Percentiles rank a stretch among this genome's conserved stretches.
phyloP scores from a whole-genome alignment of 2,113 vertebrate species.

The Leptobrachium ailaonicum region DNA sequence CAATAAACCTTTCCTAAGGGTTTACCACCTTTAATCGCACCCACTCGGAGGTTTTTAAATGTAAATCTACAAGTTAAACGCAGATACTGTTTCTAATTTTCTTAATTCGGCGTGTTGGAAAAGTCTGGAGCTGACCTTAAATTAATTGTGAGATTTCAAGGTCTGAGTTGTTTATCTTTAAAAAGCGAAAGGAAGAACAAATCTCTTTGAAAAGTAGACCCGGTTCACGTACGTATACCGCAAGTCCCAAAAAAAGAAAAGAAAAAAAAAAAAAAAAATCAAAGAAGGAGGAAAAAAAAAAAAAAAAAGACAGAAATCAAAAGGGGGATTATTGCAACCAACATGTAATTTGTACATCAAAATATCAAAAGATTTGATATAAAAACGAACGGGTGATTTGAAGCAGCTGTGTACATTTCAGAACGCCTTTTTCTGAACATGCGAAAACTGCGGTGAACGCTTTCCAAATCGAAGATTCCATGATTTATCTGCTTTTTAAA shows the following conservation, averaged over 20 bases:
- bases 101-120: conserved; percentile 52
- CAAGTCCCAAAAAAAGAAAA: background rate
- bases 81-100: conserved; percentile 59
- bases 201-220: conserved; percentile 54
- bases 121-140: conserved; percentile 48
- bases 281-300: conserved; percentile 47
- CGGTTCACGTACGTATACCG: conserved; percentile 54
- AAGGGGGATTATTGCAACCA: conserved; percentile 67
- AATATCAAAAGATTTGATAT: conserved; percentile 64
- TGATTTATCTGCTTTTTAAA: conserved; percentile 70
- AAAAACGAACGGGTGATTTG: conserved; percentile 60
- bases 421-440: conserved; percentile 54
- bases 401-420: conserved; percentile 63
- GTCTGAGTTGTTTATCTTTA: conserved; percentile 55
- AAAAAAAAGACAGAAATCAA: conserved; percentile 53
- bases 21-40: conserved; percentile 66
- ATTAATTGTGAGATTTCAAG: conserved; percentile 46
- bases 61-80: conserved; percentile 55
- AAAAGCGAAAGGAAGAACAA: conserved; percentile 48
- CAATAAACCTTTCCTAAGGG: conserved; percentile 52
- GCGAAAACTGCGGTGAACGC: conserved; percentile 67
- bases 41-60: conserved; percentile 52
- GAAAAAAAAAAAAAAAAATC: conserved; percentile 50
- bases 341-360: conserved; percentile 69
- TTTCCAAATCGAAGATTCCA: conserved; percentile 71